Percentiles rank a stretch among this genome's conserved stretches.
These are phyloP conservation scores for Tenualosa thibaudeaui DNA, from an alignment of 2,797 vertebrate species.

Conservation along the genomic window DNA sequence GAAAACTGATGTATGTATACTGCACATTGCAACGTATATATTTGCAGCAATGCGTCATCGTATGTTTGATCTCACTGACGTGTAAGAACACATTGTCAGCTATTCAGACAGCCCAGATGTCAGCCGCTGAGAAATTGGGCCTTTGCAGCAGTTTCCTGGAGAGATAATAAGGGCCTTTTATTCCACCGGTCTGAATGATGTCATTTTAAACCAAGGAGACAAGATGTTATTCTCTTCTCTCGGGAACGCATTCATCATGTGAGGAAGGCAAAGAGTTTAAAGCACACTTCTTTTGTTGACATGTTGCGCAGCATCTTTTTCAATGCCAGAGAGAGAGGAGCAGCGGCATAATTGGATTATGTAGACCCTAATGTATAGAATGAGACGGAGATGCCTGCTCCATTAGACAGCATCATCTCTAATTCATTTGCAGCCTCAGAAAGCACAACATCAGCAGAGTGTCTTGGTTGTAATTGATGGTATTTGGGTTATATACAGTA, in stretches of 20 bases:
- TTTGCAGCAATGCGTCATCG: slow-evolving; percentile 4
- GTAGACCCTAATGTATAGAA: slow-evolving; percentile 1
- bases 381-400: background rate
- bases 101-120: background rate
- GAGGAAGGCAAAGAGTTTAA: background rate
- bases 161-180: slow-evolving; percentile 12
- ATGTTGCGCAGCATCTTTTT: background rate
- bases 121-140: slow-evolving; percentile 16
- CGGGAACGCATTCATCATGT: background rate
- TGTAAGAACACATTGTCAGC: slow-evolving; percentile 1
- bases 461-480: slow-evolving; percentile 4
- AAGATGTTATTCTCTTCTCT: slow-evolving; percentile 14
- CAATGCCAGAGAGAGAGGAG: background rate
- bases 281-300: slow-evolving; percentile 8
- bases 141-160: background rate
- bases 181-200: background rate
- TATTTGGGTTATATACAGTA: background rate
- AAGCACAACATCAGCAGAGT: background rate
- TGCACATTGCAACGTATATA: background rate
- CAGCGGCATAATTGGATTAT: background rate
- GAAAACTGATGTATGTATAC: background rate
- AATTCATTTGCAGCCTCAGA: background rate
- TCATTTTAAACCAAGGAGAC: slow-evolving; percentile 8
- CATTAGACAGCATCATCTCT: slow-evolving; percentile 21
- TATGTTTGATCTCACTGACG: background rate